Evolutionary conservation across 2,113 vertebrate species (phyloP).

Genomic region (Dipodomys ordii): DNA sequence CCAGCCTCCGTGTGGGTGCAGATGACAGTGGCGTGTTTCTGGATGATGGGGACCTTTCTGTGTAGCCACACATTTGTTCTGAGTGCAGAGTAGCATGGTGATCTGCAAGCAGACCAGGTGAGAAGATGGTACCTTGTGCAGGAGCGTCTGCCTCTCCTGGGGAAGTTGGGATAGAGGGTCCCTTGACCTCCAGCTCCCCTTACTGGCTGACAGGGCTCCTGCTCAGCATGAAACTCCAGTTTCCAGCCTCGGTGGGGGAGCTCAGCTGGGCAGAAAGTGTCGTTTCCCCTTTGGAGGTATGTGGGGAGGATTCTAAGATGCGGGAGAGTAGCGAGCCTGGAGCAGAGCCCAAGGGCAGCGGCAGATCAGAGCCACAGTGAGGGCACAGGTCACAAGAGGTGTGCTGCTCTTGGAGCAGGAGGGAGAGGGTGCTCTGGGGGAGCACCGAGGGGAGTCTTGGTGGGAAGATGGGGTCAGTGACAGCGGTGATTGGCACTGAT

Average conservation of each 20-base stretch:
- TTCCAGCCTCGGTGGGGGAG: neutral
- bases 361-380: accelerated
- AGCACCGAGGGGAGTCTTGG: neutral
- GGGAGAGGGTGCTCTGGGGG: accelerated
- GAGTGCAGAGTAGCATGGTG: accelerated
- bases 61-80: accelerated
- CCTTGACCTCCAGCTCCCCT: neutral
- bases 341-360: too few species aligned
- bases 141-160: accelerated
- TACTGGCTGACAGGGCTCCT: too few species aligned
- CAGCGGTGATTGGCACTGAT: too few species aligned
- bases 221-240: too few species aligned
- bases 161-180: neutral
- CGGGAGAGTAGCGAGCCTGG: accelerated
- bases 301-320: too few species aligned
- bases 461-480: neutral
- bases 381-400: accelerated
- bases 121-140: neutral
- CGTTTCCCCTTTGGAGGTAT: accelerated
- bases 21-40: accelerated
- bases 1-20: accelerated
- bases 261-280: accelerated
- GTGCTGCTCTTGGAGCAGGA: neutral
- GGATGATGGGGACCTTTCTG: accelerated
- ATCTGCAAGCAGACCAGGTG: too few species aligned